Evolutionary conservation across 2,113 vertebrate genomes (phyloP).

Genomic region (Gnathochromis pfefferi): DNA sequence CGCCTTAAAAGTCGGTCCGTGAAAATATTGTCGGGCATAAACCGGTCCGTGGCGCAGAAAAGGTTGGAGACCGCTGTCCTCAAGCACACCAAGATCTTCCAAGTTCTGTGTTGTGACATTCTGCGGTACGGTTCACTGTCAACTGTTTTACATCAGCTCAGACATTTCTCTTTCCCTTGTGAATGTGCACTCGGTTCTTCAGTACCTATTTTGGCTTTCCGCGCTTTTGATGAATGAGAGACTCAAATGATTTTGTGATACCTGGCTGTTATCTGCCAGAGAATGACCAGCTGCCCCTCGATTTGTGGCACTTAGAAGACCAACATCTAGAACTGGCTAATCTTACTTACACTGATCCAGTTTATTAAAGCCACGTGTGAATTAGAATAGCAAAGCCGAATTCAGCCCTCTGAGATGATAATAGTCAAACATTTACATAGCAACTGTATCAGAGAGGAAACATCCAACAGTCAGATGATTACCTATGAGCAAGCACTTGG

Average conservation of each 20-base stretch:
- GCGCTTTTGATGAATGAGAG: background rate
- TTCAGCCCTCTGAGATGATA: background rate
- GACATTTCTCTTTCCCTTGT: background rate
- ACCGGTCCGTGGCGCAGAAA: too few relatives aligned
- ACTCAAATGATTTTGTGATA: background rate
- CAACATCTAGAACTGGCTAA: background rate
- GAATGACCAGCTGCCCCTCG: background rate
- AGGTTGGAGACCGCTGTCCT: too few relatives aligned
- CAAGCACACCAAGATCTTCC: background rate
- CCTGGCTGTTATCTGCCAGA: background rate
- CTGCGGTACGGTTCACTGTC: background rate
- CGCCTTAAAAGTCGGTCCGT: accelerated
- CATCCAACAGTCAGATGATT: accelerated
- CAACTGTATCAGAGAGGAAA: background rate
- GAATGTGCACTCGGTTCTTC: background rate
- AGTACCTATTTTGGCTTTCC: background rate
- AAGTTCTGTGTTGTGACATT: background rate
- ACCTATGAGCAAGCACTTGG: background rate
- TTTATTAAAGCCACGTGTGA: background rate
- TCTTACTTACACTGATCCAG: background rate
- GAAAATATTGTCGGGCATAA: too few relatives aligned
- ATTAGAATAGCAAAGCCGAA: background rate
- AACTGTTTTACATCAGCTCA: background rate
- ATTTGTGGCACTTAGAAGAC: background rate
- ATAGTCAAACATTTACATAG: background rate